Evolutionary conservation across 2,113 vertebrate species (phyloP), one percentile per base, ranked within the genome.

Genomic region (Perognathus longimembris): DNA sequence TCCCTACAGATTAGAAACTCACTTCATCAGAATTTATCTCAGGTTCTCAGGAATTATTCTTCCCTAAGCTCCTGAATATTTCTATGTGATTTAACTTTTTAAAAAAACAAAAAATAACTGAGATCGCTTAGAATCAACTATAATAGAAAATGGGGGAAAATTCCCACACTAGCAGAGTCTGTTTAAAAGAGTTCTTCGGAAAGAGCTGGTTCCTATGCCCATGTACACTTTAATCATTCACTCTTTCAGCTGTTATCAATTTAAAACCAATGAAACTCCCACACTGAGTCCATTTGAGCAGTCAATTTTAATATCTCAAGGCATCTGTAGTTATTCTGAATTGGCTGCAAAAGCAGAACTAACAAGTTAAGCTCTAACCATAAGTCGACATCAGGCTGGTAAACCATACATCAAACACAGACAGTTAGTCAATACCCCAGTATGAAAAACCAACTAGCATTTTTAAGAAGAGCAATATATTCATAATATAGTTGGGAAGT

Each of bases 291-390:
- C 98, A 98, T 98, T 98, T 98, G 98, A 98, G 97, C 98, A 98
- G 98, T 98, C 98, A 98, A 98, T 99, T 98, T 98, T 98, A 98
- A 99, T 99, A 99, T 99, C 98, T 99, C 92, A 97, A 98, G 99
- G 99, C 98, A 99, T 99, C 98, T 98, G 98, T 98, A 98, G 98
- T 98, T 98, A 98, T 98, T 98, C 97, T 97, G 98, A 98, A 98
- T 98, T 98, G 98, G 98, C 98, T 98, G 98, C 98, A 98, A 98
- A 99, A 99, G 99, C 99, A 99, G 98, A 99, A 99, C 99, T 99
- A 99, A 99, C 98, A 99, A 98, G 98, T 98, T 99, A 99, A 99
- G 98, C 99, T 98, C 98, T 98, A 98, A 98, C 98, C 98, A 98
- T 99, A 99, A 98, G 99, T 98, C 98, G 98, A 98, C 98, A 98